Percentiles rank a stretch among this genome's conserved stretches.
These are phyloP conservation scores for Siniperca knerii DNA, from an alignment of 2,113 vertebrate genomes.

Conservation along the genomic window DNA sequence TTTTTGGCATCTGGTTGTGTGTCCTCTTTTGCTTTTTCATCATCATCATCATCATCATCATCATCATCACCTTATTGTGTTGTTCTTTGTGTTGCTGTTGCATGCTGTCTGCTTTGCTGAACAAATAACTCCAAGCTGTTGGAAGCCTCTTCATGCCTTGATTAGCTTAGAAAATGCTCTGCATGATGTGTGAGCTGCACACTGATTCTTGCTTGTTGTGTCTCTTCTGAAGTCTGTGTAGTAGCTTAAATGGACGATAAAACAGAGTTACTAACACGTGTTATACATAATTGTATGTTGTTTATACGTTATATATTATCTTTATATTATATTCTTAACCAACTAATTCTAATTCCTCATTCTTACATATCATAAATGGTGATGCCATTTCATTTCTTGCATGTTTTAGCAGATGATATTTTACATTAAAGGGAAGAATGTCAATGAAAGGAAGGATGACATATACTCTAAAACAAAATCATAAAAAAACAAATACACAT, in stretches of 20 bases:
- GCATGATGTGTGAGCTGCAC: constrained; percentile 25
- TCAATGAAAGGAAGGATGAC: background rate
- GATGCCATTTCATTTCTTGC: background rate
- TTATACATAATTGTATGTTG: background rate
- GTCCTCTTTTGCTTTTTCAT: constrained; percentile 28
- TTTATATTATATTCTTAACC: background rate
- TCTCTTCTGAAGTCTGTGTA: background rate
- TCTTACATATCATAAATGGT: background rate
- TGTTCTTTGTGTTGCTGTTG: constrained; percentile 14
- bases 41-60: no score
- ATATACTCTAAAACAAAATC: background rate
- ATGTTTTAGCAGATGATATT: background rate
- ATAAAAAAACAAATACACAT: background rate
- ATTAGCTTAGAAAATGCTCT: constrained; percentile 54
- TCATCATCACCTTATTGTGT: constrained; percentile 20
- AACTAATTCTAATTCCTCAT: background rate
- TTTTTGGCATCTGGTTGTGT: constrained; percentile 10
- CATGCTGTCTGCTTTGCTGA: constrained; percentile 46
- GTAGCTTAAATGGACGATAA: background rate
- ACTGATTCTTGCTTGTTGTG: background rate
- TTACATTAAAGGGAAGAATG: background rate
- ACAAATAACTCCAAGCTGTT: constrained; percentile 54
- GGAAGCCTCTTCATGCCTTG: constrained; percentile 50
- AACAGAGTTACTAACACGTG: background rate
- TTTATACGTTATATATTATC: background rate